Base-by-base conservation (phyloP, 2,113 vertebrate genomes). In the Pterophyllum scalare region DNA sequence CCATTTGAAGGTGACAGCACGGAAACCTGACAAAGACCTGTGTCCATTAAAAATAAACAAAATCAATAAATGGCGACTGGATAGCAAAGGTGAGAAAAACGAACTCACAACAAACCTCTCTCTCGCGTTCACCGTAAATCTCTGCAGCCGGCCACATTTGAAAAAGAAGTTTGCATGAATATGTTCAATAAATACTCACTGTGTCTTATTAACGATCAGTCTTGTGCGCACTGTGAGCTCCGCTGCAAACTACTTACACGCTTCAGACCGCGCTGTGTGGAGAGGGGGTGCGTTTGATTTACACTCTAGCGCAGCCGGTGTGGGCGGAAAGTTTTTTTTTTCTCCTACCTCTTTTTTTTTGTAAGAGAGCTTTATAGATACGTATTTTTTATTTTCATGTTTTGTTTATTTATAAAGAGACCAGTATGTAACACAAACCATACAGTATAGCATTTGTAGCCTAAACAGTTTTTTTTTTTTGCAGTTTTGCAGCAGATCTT, bases 281-380 rank as follows among this genome's bases (percentile, higher is more conserved):
- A 9, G 33, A 3, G 6, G 28, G n/a, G 54, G 24, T 67, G 2
- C 40, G 54, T 61, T 26, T 17, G 1, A 22, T 82, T 76, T 26
- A 0, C 0, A 3, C 60, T 35, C 26, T 9, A 6, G 59, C 15
- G 11, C 77, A 75, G 33, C 77, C 13, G 33, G 15, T n/a, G 11
- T 56, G 85, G 85, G 87, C 20, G 77, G 77, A 60, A 52, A 58
- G 59, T 24, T 9, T 11, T 57, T 24, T n/a, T n/a, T n/a, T n/a
- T n/a, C n/a, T n/a, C n/a, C n/a, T n/a, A n/a, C n/a, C n/a, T n/a
- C n/a, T 31, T 28, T 28, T 28, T 28, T 28, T 31, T 4, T 31
- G 3, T 31, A 31, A 67, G 43, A 31, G 65, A 28, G 17, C 26
- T 49, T 49, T 43, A 31, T 28, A 17, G 6, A 49, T 9, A 28